Evolutionary conservation across 2,888 invertebrate species (phyloP).

Genomic region (Tetragonisca angustula): DNA sequence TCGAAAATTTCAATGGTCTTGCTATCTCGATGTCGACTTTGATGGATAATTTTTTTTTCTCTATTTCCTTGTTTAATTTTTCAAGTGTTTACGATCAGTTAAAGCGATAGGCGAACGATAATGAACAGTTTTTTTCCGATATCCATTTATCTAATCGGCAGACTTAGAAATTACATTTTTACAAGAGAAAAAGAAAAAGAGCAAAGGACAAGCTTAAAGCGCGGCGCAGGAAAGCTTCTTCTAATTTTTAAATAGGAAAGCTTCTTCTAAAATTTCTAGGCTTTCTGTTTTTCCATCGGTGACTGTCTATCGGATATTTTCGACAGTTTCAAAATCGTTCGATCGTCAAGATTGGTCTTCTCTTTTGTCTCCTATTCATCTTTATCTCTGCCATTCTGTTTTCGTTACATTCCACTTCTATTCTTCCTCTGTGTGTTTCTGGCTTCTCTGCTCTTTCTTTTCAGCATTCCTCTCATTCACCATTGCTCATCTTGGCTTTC

Average conservation of each 20-base stretch:
- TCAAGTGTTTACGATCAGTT: neutral
- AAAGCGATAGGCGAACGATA: neutral
- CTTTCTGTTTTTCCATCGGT: conserved; percentile 19
- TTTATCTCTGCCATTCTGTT: conserved; percentile 56
- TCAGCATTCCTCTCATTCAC: neutral
- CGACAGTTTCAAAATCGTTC: conserved; percentile 22
- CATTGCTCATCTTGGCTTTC: neutral
- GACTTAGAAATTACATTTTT: conserved; percentile 11
- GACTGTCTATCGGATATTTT: conserved; percentile 32
- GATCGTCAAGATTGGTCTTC: conserved; percentile 16
- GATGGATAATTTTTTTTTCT: neutral
- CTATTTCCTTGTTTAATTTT: neutral
- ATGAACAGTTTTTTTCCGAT: neutral
- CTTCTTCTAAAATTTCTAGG: conserved; percentile 62
- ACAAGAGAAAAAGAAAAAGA: conserved; percentile 6
- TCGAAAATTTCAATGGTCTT: neutral
- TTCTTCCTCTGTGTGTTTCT: neutral
- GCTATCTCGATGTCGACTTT: neutral
- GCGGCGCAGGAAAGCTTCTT: conserved; percentile 54
- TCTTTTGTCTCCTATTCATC: conserved; percentile 22
- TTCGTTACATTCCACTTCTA: conserved; percentile 44
- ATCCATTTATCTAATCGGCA: neutral
- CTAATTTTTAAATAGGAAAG: conserved; percentile 33
- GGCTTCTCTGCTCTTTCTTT: neutral
- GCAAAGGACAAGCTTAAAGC: conserved; percentile 37